Evolutionary conservation across 2,888 invertebrate species (phyloP).

Genomic region (Pristionchus maxplancki): DNA sequence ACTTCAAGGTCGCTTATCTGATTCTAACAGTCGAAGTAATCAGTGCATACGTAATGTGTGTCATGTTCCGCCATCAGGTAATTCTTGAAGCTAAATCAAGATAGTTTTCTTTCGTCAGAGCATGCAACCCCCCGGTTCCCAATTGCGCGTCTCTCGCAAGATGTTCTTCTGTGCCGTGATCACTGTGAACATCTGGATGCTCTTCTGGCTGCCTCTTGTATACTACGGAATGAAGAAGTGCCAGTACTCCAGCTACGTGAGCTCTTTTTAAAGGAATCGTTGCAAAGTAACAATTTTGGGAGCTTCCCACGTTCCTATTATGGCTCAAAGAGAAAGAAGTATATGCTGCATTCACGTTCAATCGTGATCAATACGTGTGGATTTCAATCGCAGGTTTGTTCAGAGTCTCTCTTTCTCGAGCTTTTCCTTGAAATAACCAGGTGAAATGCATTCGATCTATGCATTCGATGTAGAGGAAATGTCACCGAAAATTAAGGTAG

Average conservation of each 20-base stretch:
- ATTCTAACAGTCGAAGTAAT: conserved; percentile 12
- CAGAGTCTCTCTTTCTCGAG: neutral
- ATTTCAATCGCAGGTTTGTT: conserved; percentile 18
- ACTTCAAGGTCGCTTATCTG: neutral
- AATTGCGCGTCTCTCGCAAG: conserved; percentile 10
- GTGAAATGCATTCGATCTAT: neutral
- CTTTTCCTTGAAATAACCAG: neutral
- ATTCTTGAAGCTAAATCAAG: neutral
- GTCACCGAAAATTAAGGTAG: too few relatives aligned
- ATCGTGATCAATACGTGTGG: conserved; percentile 23
- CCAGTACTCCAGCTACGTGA: neutral
- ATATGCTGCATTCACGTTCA: conserved; percentile 16
- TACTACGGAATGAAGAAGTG: conserved; percentile 31
- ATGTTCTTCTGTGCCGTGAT: conserved; percentile 42
- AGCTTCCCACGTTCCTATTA: neutral
- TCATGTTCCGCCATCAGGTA: conserved; percentile 30
- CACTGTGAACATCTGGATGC: conserved; percentile 38
- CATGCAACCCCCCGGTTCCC: conserved; percentile 14
- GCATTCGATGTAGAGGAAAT: too few relatives aligned
- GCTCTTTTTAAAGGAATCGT: too few relatives aligned
- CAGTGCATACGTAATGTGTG: conserved; percentile 28
- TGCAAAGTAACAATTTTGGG: neutral
- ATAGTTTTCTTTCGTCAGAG: neutral
- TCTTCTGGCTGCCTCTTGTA: conserved; percentile 36
- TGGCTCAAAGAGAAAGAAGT: conserved; percentile 24